Evolutionary conservation across 2,113 vertebrate genomes (phyloP), one percentile per base, ranked within the genome.

Genomic region (Notechis scutatus): DNA sequence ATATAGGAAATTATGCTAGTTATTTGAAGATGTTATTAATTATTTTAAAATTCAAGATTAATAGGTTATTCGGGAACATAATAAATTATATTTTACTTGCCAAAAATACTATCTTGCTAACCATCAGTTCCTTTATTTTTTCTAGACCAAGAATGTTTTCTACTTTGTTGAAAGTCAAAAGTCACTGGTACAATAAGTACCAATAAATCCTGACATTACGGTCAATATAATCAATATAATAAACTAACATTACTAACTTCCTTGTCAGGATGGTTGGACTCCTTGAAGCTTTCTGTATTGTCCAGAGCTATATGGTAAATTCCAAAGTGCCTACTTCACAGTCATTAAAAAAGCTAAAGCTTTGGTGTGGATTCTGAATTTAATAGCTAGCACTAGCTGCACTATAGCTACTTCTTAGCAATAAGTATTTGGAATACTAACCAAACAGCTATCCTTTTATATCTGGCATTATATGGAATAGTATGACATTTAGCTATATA

Each of bases 101-200:
- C 21, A 87, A 64, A 18, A 20, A 45, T 90, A 56, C 15, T 89
- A n/a, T 50, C 34, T 88, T 93, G 90, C 12, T 92, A 94, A 93
- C 94, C 90, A 34, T 0, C 0, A 90, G 92, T 85, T 20, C 7
- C 61, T 93, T 93, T 0, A 61, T 55, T 95, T 92, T 94, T 85
- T 57, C 93, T 18, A n/a, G 85, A 59, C 89, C 92, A 69, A 87
- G 90, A 95, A 92, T 88, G 90, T 23, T 91, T 39, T 50, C 0
- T 0, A 57, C 3, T 57, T 93, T 93, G 90, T 88, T 89, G 81
- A 56, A 95, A 96, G 86, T 93, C 92, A 93, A 90, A 87, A 94
- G 39, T 64, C 21, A 29, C 39, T 56, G 91, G 91, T 92, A 93
- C 52, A 93, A 29, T 45, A 90, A 89, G 59, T 96, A 42, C 7